A percentile compares a stretch with the other conserved stretches of the same genome.
These are phyloP conservation scores for Cantharis nigra DNA, from an alignment of 2,888 invertebrate species.

Conservation along the genomic window DNA sequence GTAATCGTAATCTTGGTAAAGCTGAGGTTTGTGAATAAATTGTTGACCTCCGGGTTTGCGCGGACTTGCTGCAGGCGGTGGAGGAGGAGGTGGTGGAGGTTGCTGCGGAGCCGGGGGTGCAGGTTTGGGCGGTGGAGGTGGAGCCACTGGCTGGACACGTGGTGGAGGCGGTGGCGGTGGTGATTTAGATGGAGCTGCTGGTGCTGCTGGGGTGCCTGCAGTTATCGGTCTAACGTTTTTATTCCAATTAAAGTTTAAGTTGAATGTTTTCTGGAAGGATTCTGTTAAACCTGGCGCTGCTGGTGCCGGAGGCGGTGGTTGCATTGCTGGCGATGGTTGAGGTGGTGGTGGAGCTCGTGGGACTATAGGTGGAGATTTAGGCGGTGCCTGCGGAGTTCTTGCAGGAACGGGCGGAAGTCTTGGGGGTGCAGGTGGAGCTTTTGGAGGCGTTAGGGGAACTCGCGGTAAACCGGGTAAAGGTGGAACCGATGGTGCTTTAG, in stretches of 20 bases:
- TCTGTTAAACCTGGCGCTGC: conserved; percentile 45
- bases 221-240: conserved; percentile 43
- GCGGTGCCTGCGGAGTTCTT: conserved; percentile 31
- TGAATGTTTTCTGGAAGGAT: conserved; percentile 50
- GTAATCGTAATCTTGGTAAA: conserved; percentile 30
- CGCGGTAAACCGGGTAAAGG: conserved; percentile 20
- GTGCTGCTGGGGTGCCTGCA: conserved; percentile 27
- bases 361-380: conserved; percentile 33
- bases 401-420: conserved; percentile 28
- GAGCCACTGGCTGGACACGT: conserved; percentile 13
- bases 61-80: conserved; percentile 8
- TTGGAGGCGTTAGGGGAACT: conserved; percentile 18
- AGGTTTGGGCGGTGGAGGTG: conserved; percentile 3
- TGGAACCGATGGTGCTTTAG: conserved; percentile 24
- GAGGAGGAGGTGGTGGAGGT: conserved; percentile 17
- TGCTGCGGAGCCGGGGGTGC: conserved; percentile 27
- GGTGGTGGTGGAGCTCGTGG: conserved; percentile 31
- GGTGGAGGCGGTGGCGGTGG: conserved; percentile 15
- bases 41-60: conserved; percentile 8
- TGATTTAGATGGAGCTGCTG: conserved; percentile 15
- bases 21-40: conserved; percentile 13
- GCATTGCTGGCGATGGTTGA: conserved; percentile 26
- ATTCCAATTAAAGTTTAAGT: conserved; percentile 52
- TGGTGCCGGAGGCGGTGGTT: conserved; percentile 29
- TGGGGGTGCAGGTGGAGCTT: conserved; percentile 24